Evolutionary conservation across 2,797 vertebrate genomes (phyloP).

Genomic region (Sphenopsis melanotis): DNA sequence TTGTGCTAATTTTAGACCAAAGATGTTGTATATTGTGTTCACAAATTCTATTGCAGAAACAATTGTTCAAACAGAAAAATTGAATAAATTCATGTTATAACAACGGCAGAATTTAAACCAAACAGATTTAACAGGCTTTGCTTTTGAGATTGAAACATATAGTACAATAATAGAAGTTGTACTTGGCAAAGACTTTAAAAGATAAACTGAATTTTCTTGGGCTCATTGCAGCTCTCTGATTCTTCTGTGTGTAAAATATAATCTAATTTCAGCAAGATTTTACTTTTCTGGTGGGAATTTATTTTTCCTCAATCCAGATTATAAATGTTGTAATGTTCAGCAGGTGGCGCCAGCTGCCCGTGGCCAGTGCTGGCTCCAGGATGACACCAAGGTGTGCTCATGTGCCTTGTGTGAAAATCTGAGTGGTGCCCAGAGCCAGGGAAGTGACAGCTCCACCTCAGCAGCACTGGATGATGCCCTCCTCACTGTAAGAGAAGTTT

Average conservation of each 20-base stretch:
- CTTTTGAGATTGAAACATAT: neutral
- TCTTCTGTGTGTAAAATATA: neutral
- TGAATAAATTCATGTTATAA: neutral
- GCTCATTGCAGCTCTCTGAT: neutral
- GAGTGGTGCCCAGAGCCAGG: neutral
- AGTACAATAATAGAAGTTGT: neutral
- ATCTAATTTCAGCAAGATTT: neutral
- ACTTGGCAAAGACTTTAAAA: neutral
- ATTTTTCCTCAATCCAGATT: neutral
- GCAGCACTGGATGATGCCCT: neutral
- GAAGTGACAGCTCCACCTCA: neutral
- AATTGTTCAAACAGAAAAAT: neutral
- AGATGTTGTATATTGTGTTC: neutral
- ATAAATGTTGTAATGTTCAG: neutral
- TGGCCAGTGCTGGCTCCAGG: neutral
- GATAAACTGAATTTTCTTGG: neutral
- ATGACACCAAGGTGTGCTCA: neutral
- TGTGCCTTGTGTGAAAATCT: neutral
- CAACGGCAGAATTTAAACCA: neutral
- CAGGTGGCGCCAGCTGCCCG: conserved; percentile 12
- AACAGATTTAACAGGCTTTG: neutral
- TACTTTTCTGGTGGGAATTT: neutral
- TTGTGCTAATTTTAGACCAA: neutral
- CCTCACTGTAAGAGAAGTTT: neutral
- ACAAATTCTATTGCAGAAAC: neutral